Percentiles rank a stretch among this genome's conserved stretches.
These are phyloP conservation scores for Tenthredo amoena DNA, from an alignment of 2,888 invertebrate genomes.

Conservation along the genomic window DNA sequence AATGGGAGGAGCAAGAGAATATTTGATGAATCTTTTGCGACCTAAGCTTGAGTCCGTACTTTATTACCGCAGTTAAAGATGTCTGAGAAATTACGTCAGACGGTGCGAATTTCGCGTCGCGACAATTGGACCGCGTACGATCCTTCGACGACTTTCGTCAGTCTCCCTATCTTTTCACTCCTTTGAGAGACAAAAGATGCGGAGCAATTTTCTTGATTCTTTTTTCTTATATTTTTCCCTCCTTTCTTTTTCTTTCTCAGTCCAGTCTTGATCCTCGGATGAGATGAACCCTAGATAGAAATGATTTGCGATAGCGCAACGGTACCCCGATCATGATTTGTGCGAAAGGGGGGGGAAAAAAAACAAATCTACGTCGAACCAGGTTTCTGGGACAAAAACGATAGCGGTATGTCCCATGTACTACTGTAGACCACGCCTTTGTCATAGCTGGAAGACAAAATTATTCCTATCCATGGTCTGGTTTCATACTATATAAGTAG, in stretches of 20 bases:
- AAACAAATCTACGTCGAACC: constrained; percentile 13
- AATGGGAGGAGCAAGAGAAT: background rate
- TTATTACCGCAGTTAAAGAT: background rate
- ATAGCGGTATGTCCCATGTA: background rate
- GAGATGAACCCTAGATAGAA: background rate
- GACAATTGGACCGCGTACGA: background rate
- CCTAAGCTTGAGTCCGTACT: background rate
- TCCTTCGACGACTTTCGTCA: background rate
- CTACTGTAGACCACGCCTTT: constrained; percentile 15
- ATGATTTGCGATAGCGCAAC: constrained; percentile 5
- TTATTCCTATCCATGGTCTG: constrained; percentile 17
- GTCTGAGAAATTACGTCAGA: background rate
- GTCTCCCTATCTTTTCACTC: background rate
- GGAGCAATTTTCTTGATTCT: background rate
- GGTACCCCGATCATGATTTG: background rate
- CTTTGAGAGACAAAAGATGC: background rate
- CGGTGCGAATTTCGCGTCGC: background rate
- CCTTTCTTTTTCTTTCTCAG: background rate
- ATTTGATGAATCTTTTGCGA: constrained; percentile 18
- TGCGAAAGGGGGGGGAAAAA: background rate
- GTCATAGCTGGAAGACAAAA: constrained; percentile 25
- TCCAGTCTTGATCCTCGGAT: background rate
- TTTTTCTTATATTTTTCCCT: background rate
- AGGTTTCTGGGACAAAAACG: constrained; percentile 45
- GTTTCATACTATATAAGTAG: background rate